phyloP scores from a whole-genome alignment of 2,888 invertebrate genomes.

The Heteromurus nitidus region DNA sequence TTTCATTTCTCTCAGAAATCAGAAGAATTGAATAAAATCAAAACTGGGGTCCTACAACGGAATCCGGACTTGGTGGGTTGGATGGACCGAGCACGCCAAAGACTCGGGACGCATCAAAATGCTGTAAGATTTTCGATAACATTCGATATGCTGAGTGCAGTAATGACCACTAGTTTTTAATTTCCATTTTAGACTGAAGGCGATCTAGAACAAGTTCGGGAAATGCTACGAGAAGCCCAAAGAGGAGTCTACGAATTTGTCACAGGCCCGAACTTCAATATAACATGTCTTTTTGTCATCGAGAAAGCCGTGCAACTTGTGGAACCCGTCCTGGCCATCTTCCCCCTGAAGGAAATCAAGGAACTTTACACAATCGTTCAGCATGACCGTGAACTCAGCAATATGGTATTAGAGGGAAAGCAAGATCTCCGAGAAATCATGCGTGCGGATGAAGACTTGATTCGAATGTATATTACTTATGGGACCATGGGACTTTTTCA shows the following conservation, averaged over 20 bases:
- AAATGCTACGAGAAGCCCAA: background rate
- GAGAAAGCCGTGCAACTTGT: background rate
- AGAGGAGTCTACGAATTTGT: constrained; percentile 21
- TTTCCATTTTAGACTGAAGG: background rate
- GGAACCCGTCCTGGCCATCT: background rate
- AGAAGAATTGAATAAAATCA: background rate
- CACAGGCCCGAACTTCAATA: constrained; percentile 1
- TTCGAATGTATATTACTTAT: no score
- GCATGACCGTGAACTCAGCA: background rate
- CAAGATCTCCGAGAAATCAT: no score
- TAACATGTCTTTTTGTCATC: background rate
- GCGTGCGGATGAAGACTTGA: no score
- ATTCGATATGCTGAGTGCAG: background rate
- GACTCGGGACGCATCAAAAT: background rate
- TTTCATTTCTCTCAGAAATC: background rate
- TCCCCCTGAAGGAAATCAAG: constrained; percentile 11
- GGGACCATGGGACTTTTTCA: no score
- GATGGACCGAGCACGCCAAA: background rate
- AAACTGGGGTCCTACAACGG: background rate
- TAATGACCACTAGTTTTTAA: background rate
- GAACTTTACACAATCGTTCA: constrained; percentile 2
- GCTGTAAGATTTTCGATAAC: constrained; percentile 18
- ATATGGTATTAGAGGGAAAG: background rate
- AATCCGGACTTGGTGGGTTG: constrained; percentile 9
- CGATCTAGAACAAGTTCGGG: constrained; percentile 5